Conservation (phyloP, 2,113 vertebrate genomes). For the Rynchops niger region DNA sequence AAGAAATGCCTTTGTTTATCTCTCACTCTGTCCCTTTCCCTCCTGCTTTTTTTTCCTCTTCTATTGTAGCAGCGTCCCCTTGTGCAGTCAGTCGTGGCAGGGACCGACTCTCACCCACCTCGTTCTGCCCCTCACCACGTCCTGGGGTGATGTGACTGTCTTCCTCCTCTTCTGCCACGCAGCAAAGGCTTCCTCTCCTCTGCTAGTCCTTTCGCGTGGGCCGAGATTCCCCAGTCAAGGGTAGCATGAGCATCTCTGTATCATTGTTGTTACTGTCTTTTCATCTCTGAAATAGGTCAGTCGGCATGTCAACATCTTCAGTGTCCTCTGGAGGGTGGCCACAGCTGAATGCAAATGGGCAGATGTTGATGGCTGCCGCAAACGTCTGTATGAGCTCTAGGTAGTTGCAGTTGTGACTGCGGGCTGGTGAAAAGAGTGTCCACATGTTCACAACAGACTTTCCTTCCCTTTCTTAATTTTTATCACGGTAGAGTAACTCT, state of each 20-base stretch:
- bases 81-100: rapidly evolving
- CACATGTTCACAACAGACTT: background rate
- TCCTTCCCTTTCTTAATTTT: background rate
- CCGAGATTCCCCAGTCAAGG: background rate
- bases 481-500: rapidly evolving
- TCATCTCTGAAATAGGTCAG: background rate
- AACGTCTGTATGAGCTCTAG: background rate
- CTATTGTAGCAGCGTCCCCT: background rate
- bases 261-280: background rate
- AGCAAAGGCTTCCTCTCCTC: background rate
- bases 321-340: background rate
- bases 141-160: background rate
- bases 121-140: rapidly evolving
- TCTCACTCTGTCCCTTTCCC: background rate
- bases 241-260: background rate
- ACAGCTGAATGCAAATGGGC: background rate
- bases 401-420: background rate
- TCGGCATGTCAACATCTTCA: rapidly evolving
- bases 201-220: background rate
- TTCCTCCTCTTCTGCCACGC: background rate
- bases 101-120: background rate
- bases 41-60: background rate
- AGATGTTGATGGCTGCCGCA: background rate
- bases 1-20: background rate
- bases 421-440: background rate